Evolutionary conservation across 2,888 invertebrate species (phyloP).

Genomic region (Pachydiplax longipennis): DNA sequence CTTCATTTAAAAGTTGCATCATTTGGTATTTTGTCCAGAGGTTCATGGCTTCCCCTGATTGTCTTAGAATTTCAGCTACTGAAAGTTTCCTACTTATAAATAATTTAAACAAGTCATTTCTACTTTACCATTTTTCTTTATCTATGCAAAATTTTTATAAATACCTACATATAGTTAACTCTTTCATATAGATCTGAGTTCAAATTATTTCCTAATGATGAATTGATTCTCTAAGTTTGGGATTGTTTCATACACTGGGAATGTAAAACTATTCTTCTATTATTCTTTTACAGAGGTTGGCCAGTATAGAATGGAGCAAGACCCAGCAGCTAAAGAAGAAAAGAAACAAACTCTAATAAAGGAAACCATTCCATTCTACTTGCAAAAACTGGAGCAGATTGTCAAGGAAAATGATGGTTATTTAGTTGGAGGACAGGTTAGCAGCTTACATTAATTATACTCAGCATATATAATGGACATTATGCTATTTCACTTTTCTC

Average conservation of each 20-base stretch:
- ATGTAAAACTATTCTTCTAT: no score
- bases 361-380: slow-evolving; percentile 65
- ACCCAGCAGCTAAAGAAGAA: slow-evolving; percentile 65
- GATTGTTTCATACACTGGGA: no score
- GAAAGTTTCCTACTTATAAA: no score
- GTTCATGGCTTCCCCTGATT: no score
- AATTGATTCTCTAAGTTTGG: background rate
- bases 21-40: no score
- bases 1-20: no score
- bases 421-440: slow-evolving; percentile 65
- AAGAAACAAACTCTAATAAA: slow-evolving; percentile 63
- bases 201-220: background rate
- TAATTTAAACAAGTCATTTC: no score
- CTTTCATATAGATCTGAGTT: background rate
- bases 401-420: slow-evolving; percentile 64
- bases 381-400: slow-evolving; percentile 65
- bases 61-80: no score
- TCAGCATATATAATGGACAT: no score
- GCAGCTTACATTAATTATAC: slow-evolving; percentile 51
- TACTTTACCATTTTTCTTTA: no score
- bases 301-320: slow-evolving; percentile 64
- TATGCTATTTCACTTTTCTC: background rate
- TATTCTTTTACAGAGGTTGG: slow-evolving; percentile 58
- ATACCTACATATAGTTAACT: no score
- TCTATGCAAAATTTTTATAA: no score